Conservation (phyloP, 2,888 invertebrate genomes). For the Ferdinandea cuprea region DNA sequence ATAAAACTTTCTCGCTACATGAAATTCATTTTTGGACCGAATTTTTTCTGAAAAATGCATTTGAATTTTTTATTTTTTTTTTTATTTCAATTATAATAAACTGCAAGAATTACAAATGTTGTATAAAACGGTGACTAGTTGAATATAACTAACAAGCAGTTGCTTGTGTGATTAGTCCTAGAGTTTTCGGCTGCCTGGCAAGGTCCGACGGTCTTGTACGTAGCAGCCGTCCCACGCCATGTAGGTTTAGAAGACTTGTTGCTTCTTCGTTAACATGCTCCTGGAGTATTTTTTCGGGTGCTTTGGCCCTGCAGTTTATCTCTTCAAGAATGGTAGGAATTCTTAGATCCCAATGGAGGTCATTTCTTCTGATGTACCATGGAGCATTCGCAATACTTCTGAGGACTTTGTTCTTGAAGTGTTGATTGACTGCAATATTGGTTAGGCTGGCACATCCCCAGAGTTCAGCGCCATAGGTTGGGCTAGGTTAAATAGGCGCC, state of each 20-base stretch:
- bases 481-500: too few relatives aligned
- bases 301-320: not conserved
- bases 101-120: too few relatives aligned
- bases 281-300: not conserved
- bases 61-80: too few relatives aligned
- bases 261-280: constrained; percentile 9
- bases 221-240: constrained; percentile 8
- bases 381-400: constrained; percentile 1
- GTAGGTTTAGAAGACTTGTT: constrained; percentile 3
- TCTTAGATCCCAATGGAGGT: constrained; percentile 1
- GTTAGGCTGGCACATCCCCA: not conserved
- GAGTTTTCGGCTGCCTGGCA: not conserved
- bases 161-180: not conserved
- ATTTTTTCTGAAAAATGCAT: too few relatives aligned
- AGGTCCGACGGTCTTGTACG: constrained; percentile 18
- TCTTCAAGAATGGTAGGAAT: not conserved
- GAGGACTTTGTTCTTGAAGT: not conserved
- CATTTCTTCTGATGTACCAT: constrained; percentile 2
- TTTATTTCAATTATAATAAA: too few relatives aligned
- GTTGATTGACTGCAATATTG: not conserved
- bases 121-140: too few relatives aligned
- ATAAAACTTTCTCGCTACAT: too few relatives aligned
- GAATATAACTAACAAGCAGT: too few relatives aligned
- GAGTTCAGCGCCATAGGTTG: not conserved
- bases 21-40: too few relatives aligned